These are phyloP conservation scores for Gobius niger DNA, from an alignment of 2,113 vertebrate species.

Conservation along the genomic window DNA sequence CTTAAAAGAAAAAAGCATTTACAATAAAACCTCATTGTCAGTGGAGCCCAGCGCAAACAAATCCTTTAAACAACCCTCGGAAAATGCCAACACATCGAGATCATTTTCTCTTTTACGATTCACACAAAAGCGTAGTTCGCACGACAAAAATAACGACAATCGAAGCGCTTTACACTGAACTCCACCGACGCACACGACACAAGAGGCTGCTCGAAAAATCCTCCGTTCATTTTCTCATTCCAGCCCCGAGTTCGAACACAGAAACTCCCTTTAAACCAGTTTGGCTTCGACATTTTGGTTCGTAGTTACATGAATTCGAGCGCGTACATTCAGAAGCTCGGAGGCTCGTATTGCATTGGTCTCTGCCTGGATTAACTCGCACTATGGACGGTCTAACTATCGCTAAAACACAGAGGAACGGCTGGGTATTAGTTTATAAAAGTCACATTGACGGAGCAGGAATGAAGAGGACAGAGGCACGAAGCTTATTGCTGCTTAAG, in stretches of 20 bases:
- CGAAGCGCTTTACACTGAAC: background rate
- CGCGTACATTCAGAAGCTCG: conserved; percentile 58
- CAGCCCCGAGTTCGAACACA: conserved; percentile 37
- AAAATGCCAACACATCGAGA: no score
- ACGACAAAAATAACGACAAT: background rate
- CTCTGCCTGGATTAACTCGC: background rate
- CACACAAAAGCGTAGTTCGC: background rate
- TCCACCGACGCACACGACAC: conserved; percentile 21
- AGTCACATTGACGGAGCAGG: conserved; percentile 58
- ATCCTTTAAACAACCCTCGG: background rate
- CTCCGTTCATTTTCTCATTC: conserved; percentile 46
- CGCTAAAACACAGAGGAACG: background rate
- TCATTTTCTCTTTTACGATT: background rate
- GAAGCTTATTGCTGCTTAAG: conserved; percentile 67
- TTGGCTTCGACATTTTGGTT: conserved; percentile 33
- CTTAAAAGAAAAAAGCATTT: background rate
- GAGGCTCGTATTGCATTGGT: conserved; percentile 56
- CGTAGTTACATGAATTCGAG: conserved; percentile 4
- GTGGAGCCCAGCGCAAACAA: background rate
- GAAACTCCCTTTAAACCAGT: conserved; percentile 23
- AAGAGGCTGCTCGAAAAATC: conserved; percentile 60
- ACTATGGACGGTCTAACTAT: background rate
- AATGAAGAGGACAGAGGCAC: conserved; percentile 46
- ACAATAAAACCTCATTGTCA: background rate
- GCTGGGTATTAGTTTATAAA: conserved; percentile 36